Conservation (phyloP, 2,113 vertebrate species). For the Sylvia atricapilla region DNA sequence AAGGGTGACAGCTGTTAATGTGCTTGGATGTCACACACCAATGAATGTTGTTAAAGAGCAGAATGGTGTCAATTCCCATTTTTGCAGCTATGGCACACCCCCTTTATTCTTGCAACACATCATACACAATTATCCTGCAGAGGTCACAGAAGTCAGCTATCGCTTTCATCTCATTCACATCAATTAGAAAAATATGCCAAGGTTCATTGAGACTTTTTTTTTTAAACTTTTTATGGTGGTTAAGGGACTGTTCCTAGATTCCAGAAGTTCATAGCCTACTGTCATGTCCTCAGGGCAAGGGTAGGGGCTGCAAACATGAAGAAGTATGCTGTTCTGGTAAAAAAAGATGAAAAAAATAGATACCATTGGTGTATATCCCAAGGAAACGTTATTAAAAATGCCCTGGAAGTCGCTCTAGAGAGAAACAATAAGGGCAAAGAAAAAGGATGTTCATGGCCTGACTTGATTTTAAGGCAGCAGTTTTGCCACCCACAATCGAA, state of each 20-base stretch:
- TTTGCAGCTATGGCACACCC: slow-evolving; percentile 1
- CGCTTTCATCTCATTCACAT: slow-evolving; percentile 1
- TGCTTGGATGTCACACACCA: not conserved
- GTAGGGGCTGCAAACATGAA: not conserved
- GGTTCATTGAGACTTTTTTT: not conserved
- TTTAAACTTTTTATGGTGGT: not conserved
- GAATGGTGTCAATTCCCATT: not conserved
- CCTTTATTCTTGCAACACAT: not conserved
- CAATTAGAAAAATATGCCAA: slow-evolving; percentile 21
- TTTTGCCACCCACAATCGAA: not conserved
- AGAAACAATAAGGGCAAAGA: not conserved
- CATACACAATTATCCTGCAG: not conserved
- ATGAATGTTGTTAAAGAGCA: not conserved
- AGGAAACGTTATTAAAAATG: not conserved
- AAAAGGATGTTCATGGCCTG: not conserved
- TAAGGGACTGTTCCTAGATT: not conserved
- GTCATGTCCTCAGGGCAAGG: accelerated
- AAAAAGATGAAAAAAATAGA: not conserved
- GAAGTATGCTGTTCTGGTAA: not conserved
- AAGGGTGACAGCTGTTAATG: not conserved
- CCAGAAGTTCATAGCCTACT: not conserved
- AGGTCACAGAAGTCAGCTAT: slow-evolving; percentile 10
- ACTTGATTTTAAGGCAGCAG: not conserved
- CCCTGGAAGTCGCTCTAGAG: not conserved
- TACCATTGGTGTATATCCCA: not conserved